Conservation (phyloP, 30 jellyfish, hydroid and myxozoan species). For the Turritopsis dohrnii region DNA sequence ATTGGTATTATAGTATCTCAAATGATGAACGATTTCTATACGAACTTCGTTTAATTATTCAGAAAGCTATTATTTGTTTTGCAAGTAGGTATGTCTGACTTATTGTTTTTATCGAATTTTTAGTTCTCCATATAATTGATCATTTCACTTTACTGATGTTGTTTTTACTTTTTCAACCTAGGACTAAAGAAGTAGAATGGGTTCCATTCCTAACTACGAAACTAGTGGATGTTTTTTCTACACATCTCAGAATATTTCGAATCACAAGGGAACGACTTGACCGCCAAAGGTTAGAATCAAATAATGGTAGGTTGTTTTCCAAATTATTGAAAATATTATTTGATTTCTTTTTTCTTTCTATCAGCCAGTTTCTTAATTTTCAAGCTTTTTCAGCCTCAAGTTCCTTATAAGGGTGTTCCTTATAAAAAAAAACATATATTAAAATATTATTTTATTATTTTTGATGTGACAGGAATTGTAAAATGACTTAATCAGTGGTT, state of each 20-base stretch:
- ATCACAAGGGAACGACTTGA: constrained; percentile 63
- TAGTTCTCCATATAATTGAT: background rate
- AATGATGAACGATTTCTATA: constrained; percentile 69
- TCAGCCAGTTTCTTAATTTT: background rate
- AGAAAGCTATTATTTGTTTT: constrained; percentile 62
- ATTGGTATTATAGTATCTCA: constrained; percentile 72
- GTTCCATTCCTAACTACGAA: constrained; percentile 84
- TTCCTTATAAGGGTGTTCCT: too few relatives aligned
- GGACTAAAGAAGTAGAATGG: constrained; percentile 94
- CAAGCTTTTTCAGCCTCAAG: background rate
- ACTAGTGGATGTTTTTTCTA: constrained; percentile 86
- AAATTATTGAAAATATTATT: background rate
- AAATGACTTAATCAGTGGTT: background rate
- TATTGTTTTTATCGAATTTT: background rate
- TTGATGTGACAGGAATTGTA: background rate
- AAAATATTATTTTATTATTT: too few relatives aligned
- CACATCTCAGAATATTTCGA: constrained; percentile 77
- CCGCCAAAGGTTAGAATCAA: constrained; percentile 24
- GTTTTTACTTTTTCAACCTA: background rate
- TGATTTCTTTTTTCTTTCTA: background rate
- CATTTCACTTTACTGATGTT: background rate
- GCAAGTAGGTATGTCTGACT: constrained; percentile 63
- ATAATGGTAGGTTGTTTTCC: background rate
- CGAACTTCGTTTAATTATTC: constrained; percentile 72
- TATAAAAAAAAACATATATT: too few relatives aligned